Evolutionary conservation across 2,113 vertebrate genomes (phyloP).

Genomic region (Corythaeola cristata): DNA sequence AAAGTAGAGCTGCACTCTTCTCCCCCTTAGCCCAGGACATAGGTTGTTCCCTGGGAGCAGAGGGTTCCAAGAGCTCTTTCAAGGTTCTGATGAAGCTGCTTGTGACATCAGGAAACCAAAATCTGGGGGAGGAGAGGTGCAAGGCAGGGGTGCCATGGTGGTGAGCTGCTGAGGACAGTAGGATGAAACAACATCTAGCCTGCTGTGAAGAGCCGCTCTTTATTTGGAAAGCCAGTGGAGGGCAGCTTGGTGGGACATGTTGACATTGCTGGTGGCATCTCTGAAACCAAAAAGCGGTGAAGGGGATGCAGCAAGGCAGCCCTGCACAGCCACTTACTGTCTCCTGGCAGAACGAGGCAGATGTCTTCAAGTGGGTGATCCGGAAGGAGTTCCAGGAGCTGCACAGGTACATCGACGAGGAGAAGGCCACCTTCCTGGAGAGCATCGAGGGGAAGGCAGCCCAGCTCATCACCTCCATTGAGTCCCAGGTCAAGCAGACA

Average conservation of each 20-base stretch:
- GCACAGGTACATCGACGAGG: slow-evolving; percentile 79
- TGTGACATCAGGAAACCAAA: not conserved
- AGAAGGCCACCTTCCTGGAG: slow-evolving; percentile 81
- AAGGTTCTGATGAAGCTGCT: not conserved
- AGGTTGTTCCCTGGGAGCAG: not conserved
- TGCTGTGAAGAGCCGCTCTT: not conserved
- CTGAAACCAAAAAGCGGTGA: not conserved
- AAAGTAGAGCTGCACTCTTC: not conserved
- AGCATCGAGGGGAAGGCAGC: slow-evolving; percentile 74
- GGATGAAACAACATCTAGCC: not conserved
- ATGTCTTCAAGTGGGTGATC: slow-evolving; percentile 86
- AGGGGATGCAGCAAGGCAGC: not conserved
- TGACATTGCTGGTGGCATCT: not conserved
- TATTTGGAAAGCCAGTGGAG: not conserved
- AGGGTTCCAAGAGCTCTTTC: not conserved
- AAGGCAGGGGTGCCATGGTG: not conserved
- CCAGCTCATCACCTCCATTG: slow-evolving; percentile 76
- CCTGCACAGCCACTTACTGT: not conserved
- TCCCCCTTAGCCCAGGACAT: not conserved
- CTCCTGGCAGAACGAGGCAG: slow-evolving; percentile 78
- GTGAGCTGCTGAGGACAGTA: not conserved
- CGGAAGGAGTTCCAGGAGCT: slow-evolving; percentile 84
- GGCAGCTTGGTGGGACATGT: rapidly evolving
- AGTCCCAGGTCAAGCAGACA: slow-evolving; percentile 79
- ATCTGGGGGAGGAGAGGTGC: not conserved